A percentile compares a stretch with the other conserved stretches of the same genome.
phyloP scores from a whole-genome alignment of 2,888 invertebrate species.

The Eledona agricola region DNA sequence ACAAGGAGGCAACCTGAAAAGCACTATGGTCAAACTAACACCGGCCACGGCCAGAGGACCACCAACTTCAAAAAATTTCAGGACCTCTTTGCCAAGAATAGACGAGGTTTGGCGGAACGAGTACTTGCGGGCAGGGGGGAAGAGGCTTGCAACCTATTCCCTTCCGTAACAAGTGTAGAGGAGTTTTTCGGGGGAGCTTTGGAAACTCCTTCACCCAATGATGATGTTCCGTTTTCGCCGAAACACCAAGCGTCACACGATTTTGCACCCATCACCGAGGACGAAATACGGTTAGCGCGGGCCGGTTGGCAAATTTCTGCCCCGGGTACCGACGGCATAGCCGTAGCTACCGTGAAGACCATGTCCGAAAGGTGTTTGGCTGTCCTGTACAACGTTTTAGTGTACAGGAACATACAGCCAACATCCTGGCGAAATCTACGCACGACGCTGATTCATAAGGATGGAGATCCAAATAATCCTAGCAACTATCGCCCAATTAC shows the following conservation, averaged over 20 bases:
- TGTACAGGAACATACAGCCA: constrained; percentile 31
- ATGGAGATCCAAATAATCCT: constrained; percentile 34
- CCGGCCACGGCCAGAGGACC: constrained; percentile 1
- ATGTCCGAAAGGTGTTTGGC: constrained; percentile 8
- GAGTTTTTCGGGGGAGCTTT: constrained; percentile 10
- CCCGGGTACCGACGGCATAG: constrained; percentile 3
- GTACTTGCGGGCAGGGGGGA: constrained; percentile 2
- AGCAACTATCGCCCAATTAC: constrained; percentile 51
- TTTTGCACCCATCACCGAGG: background rate
- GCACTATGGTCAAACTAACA: constrained; percentile 9
- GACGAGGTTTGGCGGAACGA: constrained; percentile 5
- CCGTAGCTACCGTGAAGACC: background rate
- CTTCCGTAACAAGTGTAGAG: constrained; percentile 3
- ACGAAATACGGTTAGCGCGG: constrained; percentile 13
- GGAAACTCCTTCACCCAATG: constrained; percentile 9
- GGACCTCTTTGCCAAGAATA: constrained; percentile 13
- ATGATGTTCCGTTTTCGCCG: constrained; percentile 2
- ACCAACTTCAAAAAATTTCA: constrained; percentile 11
- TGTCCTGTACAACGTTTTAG: constrained; percentile 32
- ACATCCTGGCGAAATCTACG: constrained; percentile 28
- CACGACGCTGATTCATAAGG: constrained; percentile 40
- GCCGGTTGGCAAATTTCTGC: constrained; percentile 5
- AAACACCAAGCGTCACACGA: background rate
- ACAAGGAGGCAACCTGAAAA: background rate
- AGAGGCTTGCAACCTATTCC: background rate